Percentiles rank a stretch among this genome's conserved stretches.
phyloP scores from a whole-genome alignment of 2,888 invertebrate species.

The Zygothrica quintamaculata region DNA sequence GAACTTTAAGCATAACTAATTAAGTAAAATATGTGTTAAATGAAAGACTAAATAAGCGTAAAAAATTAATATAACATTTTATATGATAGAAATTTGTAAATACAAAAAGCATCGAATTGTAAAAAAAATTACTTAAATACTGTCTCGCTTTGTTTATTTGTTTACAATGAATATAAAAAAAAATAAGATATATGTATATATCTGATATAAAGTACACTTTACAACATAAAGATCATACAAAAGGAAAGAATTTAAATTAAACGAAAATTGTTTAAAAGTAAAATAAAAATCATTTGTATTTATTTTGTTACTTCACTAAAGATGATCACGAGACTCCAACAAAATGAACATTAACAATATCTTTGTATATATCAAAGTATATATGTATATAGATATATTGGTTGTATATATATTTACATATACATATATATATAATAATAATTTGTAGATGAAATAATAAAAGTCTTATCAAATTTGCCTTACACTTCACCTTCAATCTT shows the following conservation, averaged over 20 bases:
- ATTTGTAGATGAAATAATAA: conserved; percentile 6
- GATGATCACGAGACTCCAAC: too few species aligned
- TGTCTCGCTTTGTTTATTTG: conserved; percentile 61
- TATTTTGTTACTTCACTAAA: too few species aligned
- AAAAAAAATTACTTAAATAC: conserved; percentile 12
- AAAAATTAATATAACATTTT: conserved; percentile 39
- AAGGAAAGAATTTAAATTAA: conserved; percentile 2
- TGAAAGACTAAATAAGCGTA: conserved; percentile 62
- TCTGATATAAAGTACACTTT: conserved; percentile 21
- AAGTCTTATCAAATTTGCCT: conserved; percentile 30
- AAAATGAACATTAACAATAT: too few species aligned
- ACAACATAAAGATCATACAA: background rate
- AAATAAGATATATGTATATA: conserved; percentile 27
- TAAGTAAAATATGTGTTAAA: conserved; percentile 48
- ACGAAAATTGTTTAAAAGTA: conserved; percentile 1
- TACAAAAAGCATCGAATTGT: conserved; percentile 38
- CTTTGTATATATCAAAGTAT: too few species aligned
- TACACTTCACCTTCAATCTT: conserved; percentile 43
- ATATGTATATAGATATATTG: too few species aligned
- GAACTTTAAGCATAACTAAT: conserved; percentile 34
- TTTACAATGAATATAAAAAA: conserved; percentile 18
- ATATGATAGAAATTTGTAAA: conserved; percentile 37
- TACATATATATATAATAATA: conserved; percentile 17
- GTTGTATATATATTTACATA: too few species aligned
- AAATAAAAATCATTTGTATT: conserved; percentile 7